Percentiles rank a stretch among this genome's conserved stretches.
Conservation (phyloP, 1,140 invertebrate species). For the Armadillidium nasatum region DNA sequence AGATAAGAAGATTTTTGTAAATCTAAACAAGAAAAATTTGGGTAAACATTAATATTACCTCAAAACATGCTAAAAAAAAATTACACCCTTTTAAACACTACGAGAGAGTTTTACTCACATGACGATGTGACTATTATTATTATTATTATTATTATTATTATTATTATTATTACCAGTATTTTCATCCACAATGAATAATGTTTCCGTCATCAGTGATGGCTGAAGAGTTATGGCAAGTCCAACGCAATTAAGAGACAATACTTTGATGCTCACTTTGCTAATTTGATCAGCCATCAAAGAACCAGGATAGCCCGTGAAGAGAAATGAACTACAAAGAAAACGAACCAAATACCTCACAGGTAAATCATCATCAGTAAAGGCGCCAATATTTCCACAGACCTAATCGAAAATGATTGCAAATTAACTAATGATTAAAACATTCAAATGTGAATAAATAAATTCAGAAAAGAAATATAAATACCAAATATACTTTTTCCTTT, state of each 20-base stretch:
- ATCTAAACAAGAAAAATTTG: too few relatives aligned
- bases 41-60: too few relatives aligned
- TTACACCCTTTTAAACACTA: too few relatives aligned
- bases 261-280: constrained; percentile 77
- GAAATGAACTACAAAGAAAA: constrained; percentile 67
- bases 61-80: too few relatives aligned
- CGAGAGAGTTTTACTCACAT: too few relatives aligned
- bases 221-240: constrained; percentile 63
- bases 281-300: constrained; percentile 60
- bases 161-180: not conserved
- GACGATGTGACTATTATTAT: too few relatives aligned
- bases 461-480: too few relatives aligned
- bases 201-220: constrained; percentile 63
- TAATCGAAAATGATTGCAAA: not conserved
- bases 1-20: too few relatives aligned
- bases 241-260: constrained; percentile 70
- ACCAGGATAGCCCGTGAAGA: constrained; percentile 62
- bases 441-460: too few relatives aligned
- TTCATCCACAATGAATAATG: constrained; percentile 48
- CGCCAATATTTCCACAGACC: constrained; percentile 57
- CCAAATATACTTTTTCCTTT: too few relatives aligned
- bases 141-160: too few relatives aligned
- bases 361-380: constrained; percentile 60
- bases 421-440: too few relatives aligned
- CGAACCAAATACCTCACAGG: constrained; percentile 69